phyloP scores from a whole-genome alignment of 2,888 invertebrate species.

The Lordiphosa andalusiaca region DNA sequence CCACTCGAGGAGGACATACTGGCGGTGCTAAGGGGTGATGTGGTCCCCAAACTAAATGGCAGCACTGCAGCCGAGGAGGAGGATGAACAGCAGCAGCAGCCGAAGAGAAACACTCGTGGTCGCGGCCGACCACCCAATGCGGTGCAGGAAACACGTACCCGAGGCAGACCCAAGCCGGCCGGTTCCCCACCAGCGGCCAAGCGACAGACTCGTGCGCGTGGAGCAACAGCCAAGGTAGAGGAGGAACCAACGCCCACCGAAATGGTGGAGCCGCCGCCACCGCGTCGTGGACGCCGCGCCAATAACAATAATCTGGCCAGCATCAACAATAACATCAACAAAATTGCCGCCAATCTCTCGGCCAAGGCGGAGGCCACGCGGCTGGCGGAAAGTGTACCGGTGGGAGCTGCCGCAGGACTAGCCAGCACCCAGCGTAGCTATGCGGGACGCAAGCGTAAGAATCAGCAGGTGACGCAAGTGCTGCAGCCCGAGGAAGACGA shows the following conservation, averaged over 20 bases:
- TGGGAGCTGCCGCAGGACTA: not conserved
- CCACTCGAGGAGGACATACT: constrained; percentile 78
- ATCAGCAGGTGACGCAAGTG: constrained; percentile 71
- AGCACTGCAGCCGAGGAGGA: constrained; percentile 10
- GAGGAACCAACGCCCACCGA: constrained; percentile 25
- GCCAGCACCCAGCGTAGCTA: constrained; percentile 24
- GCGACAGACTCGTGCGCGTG: constrained; percentile 46
- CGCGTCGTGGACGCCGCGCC: constrained; percentile 76
- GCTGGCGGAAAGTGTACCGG: constrained; percentile 34
- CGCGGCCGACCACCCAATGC: constrained; percentile 39
- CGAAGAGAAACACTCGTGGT: constrained; percentile 66
- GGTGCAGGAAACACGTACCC: constrained; percentile 21
- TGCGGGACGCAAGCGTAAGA: constrained; percentile 77
- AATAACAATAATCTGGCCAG: constrained; percentile 69
- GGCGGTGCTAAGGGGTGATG: constrained; percentile 75
- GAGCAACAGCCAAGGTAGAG: constrained; percentile 10
- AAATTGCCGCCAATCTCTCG: constrained; percentile 73
- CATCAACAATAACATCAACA: constrained; percentile 69
- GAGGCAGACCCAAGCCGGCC: constrained; percentile 40
- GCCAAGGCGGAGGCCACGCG: constrained; percentile 71
- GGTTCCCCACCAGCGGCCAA: constrained; percentile 18
- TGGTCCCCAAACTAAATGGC: constrained; percentile 38
- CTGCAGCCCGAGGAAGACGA: constrained; percentile 40
- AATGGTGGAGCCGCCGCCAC: constrained; percentile 20
- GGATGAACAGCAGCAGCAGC: constrained; percentile 20